Base-by-base conservation (phyloP, 2,113 vertebrate genomes). In the Salvelinus sp. region DNA sequence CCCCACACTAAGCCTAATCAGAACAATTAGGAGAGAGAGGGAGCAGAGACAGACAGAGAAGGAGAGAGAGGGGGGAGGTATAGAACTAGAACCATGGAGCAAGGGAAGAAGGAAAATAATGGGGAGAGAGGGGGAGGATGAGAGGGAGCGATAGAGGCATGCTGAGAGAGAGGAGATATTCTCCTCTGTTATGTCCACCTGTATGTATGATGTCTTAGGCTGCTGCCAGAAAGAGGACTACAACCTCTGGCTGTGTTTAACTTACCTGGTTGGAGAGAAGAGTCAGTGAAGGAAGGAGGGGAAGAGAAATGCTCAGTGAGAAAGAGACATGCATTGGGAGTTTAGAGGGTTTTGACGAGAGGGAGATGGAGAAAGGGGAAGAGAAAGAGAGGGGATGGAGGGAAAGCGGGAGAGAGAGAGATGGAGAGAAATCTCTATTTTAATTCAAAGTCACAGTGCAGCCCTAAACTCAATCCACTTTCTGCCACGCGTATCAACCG, bases 1-100 rank as follows among this genome's bases (percentile, higher is more conserved):
- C 50, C 16, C 3, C 14, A 54, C 50, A 54, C 50, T 3, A 10
- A 78, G 76, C 81, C 84, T 83, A 80, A 83, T 88, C 86, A 88
- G 79, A 72, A 72, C 76, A 85, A 25, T 63, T 63, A 25, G 87
- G 80, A 86, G 78, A n/a, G 57, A 60, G 57, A 2, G 60, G 16
- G 60, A 10, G n/a, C 60, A 63, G 4, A 60, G 18, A n/a, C 4
- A 22, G 60, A 63, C n/a, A 22, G 60, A 10, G 38, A n/a, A n/a
- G n/a, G 18, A 20, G 57, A 60, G 57, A n/a, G 57, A 63, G 22
- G 23, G 60, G 16, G 50, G 50, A 18, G 14, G 50, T 14, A 50
- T 13, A 50, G 1, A 50, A 4, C 16, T 54, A 54, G 14, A 54
- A 18, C 38, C 38, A 44, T 44, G 38, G 9, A 44, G 9, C 38